phyloP scores from a whole-genome alignment of 2,888 invertebrate genomes.

The Alentia gelatinosa region DNA sequence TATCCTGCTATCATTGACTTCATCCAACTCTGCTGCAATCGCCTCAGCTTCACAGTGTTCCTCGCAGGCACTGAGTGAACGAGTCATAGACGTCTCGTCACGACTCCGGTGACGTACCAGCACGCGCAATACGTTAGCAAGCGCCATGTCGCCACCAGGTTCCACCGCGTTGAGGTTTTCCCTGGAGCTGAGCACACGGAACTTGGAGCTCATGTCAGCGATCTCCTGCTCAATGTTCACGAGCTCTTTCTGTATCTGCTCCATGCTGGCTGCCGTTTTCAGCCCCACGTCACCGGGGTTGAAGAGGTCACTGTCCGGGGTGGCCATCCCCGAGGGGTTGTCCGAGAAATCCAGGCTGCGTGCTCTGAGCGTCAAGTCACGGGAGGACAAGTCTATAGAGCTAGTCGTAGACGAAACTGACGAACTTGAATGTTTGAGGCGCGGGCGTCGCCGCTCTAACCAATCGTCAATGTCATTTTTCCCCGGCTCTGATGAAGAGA shows the following conservation, averaged over 20 bases:
- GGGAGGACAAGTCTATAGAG: constrained; percentile 31
- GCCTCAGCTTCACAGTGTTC: neutral
- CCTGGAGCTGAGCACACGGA: neutral
- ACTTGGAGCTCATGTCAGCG: constrained; percentile 54
- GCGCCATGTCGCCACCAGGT: neutral
- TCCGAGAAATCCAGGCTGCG: constrained; percentile 32
- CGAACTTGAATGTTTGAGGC: constrained; percentile 31
- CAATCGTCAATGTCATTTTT: constrained; percentile 34
- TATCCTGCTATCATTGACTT: neutral
- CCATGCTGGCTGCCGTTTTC: constrained; percentile 56
- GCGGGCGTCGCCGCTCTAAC: neutral
- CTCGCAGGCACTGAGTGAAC: neutral
- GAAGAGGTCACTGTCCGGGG: constrained; percentile 56
- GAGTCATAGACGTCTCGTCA: neutral
- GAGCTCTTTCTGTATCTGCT: constrained; percentile 57
- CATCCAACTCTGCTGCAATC: neutral
- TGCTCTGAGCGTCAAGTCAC: constrained; percentile 46
- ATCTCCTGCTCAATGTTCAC: constrained; percentile 53
- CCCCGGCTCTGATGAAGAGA: neutral
- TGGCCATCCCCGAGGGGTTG: constrained; percentile 41
- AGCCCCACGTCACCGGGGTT: constrained; percentile 3
- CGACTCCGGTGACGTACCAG: constrained; percentile 13
- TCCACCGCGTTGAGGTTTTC: constrained; percentile 7
- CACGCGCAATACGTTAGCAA: constrained; percentile 10
- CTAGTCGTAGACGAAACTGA: constrained; percentile 6